These are phyloP conservation scores for Ischnura elegans DNA, from an alignment of 2,888 invertebrate genomes.

Conservation along the genomic window DNA sequence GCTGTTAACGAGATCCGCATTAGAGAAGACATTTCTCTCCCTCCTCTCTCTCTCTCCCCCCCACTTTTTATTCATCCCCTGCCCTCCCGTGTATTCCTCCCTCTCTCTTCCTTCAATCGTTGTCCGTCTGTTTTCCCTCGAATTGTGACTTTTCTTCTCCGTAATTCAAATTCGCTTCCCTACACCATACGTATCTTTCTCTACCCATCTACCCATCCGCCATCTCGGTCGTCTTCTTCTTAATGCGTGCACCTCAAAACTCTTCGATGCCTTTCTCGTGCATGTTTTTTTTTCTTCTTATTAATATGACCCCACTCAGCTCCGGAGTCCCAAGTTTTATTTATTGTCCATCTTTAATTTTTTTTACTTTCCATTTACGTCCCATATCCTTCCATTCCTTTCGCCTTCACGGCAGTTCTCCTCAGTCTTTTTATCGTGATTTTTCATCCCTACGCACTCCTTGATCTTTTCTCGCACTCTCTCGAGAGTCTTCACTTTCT, in stretches of 20 bases:
- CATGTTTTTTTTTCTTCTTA: neutral
- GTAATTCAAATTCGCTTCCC: neutral
- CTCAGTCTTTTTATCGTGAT: neutral
- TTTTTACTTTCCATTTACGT: neutral
- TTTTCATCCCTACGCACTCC: neutral
- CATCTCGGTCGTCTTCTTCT: neutral
- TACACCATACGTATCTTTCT: neutral
- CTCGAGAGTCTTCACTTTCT: neutral
- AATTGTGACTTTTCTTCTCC: neutral
- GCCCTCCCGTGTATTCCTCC: neutral
- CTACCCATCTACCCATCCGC: neutral
- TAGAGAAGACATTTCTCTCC: slow-evolving; percentile 58
- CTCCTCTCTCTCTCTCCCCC: neutral
- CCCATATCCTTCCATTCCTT: neutral
- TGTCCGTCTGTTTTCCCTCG: neutral
- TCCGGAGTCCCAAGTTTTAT: neutral
- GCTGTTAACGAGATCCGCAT: slow-evolving; percentile 66
- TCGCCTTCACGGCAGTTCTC: neutral
- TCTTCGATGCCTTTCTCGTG: neutral
- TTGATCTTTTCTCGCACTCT: neutral
- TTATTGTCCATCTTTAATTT: neutral
- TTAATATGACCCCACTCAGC: neutral
- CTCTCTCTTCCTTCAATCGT: neutral
- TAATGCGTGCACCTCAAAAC: neutral
- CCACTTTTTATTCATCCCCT: neutral